Evolutionary conservation across 2,113 vertebrate genomes (phyloP), one percentile per base, ranked within the genome.

Genomic region (Lates calcarifer): DNA sequence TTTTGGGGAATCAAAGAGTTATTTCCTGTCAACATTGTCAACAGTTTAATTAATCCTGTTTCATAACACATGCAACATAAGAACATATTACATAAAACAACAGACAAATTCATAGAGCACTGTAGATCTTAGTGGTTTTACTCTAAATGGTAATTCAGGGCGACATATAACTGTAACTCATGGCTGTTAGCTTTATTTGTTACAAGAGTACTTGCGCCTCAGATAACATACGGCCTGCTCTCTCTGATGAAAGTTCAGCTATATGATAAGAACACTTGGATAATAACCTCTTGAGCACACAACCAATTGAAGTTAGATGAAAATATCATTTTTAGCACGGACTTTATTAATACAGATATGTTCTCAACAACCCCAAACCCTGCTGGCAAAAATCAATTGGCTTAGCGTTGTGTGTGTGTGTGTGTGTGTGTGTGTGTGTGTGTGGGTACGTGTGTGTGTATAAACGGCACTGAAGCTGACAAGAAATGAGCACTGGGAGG

Each of bases 401-500:
- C 20, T 17, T 12, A 26, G 18, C 10, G 51, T 51, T 6, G 4
- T 72, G 77, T 62, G 39, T 61, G 57, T 11, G 56, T 47, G 31
- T 31, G 49, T 55, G 64, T 37, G 63, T 58, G 10, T 57, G 22
- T 24, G 22, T 55, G 22, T 18, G 43, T 24, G 28, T 49, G n/a
- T n/a, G n/a, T n/a, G n/a, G n/a, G n/a, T n/a, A n/a, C n/a, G n/a
- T n/a, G 6, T 29, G 12, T 14, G 15, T 17, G 35, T 35, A 22
- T 17, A 63, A 24, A 61, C 29, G 67, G 8, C 43, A 62, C 35
- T 29, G 47, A 67, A 73, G 53, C 33, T 37, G 56, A 57, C 15
- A 68, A 55, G 35, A 82, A 62, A 82, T 78, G 57, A 73, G 62
- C 26, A 13, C 22, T 28, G 62, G 67, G 68, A 74, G 15, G 26